Evolutionary conservation across 2,888 invertebrate genomes (phyloP).

Genomic region (Amphimallon solstitiale): DNA sequence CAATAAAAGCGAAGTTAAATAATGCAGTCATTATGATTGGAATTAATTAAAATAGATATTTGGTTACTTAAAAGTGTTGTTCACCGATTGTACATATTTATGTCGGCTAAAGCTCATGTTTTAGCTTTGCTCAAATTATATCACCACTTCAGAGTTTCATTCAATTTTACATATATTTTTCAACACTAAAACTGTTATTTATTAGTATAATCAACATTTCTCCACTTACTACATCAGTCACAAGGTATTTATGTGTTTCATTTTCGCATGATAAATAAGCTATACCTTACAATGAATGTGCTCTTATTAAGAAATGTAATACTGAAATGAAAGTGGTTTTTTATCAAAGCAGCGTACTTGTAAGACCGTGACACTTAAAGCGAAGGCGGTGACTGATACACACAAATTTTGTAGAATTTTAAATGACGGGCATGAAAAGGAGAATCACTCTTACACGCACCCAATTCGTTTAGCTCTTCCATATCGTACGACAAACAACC

Average conservation of each 20-base stretch:
- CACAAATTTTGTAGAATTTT: conserved; percentile 26
- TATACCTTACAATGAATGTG: conserved; percentile 16
- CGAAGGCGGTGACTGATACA: conserved; percentile 18
- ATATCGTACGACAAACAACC: not conserved
- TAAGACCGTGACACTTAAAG: conserved; percentile 26
- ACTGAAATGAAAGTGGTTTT: conserved; percentile 10
- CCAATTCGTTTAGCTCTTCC: not conserved
- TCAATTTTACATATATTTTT: not conserved
- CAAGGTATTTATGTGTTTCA: conserved; percentile 4
- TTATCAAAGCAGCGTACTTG: conserved; percentile 3
- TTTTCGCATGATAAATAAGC: conserved; percentile 10
- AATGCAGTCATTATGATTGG: too few species aligned
- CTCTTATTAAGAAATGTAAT: conserved; percentile 20
- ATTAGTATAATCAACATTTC: not conserved
- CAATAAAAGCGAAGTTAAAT: too few species aligned
- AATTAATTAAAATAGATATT: too few species aligned
- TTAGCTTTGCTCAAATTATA: not conserved
- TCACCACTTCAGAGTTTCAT: not conserved
- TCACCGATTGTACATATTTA: too few species aligned
- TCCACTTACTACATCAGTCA: not conserved
- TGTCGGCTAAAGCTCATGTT: too few species aligned
- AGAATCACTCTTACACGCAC: not conserved
- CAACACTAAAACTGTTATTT: not conserved
- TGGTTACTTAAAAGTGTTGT: too few species aligned
- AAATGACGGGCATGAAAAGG: not conserved